phyloP scores from a whole-genome alignment of 2,888 invertebrate genomes.

The Acrobasis suavella region DNA sequence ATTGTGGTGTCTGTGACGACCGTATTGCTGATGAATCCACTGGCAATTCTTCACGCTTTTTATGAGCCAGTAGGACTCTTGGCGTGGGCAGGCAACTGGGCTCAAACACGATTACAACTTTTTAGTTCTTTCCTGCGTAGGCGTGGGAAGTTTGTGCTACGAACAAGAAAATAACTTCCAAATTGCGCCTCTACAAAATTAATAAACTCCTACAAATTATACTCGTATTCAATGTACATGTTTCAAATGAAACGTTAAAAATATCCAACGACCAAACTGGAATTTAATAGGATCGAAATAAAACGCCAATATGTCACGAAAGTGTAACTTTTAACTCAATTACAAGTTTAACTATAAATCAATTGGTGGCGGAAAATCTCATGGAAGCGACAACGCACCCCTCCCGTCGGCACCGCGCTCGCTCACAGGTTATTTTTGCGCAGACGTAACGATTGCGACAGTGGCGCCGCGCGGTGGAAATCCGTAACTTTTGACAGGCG shows the following conservation, averaged over 20 bases:
- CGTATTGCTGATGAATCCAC: conserved; percentile 39
- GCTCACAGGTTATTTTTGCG: conserved; percentile 60
- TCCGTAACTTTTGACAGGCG: conserved; percentile 68
- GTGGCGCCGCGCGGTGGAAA: conserved; percentile 66
- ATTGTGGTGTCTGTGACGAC: conserved; percentile 40
- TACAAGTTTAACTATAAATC: conserved; percentile 77
- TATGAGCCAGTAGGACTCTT: conserved; percentile 33
- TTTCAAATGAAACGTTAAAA: background rate
- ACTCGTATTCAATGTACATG: background rate
- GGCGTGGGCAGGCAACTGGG: background rate
- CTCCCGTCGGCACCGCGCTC: conserved; percentile 37
- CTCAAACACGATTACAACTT: background rate
- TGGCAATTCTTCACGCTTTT: background rate
- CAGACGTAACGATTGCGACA: conserved; percentile 68
- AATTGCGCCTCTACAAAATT: background rate
- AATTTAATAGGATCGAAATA: conserved; percentile 29
- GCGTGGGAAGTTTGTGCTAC: background rate
- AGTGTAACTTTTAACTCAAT: conserved; percentile 71
- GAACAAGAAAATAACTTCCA: background rate
- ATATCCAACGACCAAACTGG: conserved; percentile 24
- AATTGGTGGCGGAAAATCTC: conserved; percentile 61
- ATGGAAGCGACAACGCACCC: conserved; percentile 44
- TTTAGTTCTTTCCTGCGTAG: background rate
- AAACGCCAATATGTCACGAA: conserved; percentile 47
- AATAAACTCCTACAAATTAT: background rate